A percentile compares a stretch with the other conserved stretches of the same genome.
phyloP scores from a whole-genome alignment of 2,797 vertebrate species.

The Pantherophis alleghaniensis region DNA sequence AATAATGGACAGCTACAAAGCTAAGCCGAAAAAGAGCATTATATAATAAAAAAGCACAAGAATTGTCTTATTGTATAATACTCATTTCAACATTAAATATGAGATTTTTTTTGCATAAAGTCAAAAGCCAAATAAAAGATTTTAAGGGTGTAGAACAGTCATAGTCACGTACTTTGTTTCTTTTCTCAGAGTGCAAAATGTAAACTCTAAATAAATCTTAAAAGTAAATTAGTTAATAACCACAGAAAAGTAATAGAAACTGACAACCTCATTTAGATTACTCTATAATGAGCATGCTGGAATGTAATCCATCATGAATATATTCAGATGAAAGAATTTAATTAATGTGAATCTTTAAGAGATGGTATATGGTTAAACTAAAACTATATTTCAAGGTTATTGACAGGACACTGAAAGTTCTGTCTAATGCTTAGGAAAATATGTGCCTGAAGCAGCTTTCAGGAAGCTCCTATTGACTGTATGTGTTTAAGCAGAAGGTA shows the following conservation, averaged over 20 bases:
- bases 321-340: neutral
- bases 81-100: neutral
- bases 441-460: neutral
- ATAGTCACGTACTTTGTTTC: neutral
- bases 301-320: neutral
- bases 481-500: neutral
- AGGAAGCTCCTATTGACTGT: neutral
- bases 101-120: neutral
- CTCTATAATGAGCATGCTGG: neutral
- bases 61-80: neutral
- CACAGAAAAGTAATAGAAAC: neutral
- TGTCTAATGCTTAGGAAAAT: neutral
- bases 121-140: neutral
- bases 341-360: neutral
- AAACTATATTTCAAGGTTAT: conserved; percentile 1
- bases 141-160: neutral
- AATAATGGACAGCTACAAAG: neutral
- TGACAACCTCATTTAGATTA: neutral
- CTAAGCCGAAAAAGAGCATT: neutral
- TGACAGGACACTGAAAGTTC: neutral
- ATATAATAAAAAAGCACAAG: neutral
- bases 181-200: neutral
- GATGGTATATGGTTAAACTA: neutral
- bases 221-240: neutral
- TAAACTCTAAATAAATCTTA: neutral